These are phyloP conservation scores for Lutjanus argentimaculatus DNA, from an alignment of 2,797 vertebrate genomes.

Conservation along the genomic window DNA sequence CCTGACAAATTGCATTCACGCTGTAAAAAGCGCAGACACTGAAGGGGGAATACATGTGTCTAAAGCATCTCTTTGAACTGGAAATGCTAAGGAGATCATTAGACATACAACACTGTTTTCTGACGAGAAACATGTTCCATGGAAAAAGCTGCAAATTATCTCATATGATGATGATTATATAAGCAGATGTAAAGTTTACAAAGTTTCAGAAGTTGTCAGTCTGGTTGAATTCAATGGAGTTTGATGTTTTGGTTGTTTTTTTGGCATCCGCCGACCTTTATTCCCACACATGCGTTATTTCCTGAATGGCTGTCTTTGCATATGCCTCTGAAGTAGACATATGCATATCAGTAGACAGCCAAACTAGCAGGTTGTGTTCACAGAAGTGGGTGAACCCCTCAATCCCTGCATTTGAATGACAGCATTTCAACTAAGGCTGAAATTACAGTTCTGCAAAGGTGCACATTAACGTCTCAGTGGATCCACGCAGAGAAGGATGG, in stretches of 20 bases:
- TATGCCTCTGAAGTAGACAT: constrained; percentile 28
- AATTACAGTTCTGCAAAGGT: constrained; percentile 57
- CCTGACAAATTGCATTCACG: constrained; percentile 81
- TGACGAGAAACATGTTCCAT: constrained; percentile 50
- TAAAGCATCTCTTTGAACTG: constrained; percentile 76
- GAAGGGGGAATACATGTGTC: constrained; percentile 74
- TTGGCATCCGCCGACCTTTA: constrained; percentile 1
- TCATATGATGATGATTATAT: constrained; percentile 23
- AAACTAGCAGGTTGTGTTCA: constrained; percentile 45
- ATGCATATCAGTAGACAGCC: constrained; percentile 49
- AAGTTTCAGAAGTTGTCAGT: constrained; percentile 47
- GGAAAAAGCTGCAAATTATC: constrained; percentile 59
- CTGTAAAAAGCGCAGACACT: constrained; percentile 64
- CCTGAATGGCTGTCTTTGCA: constrained; percentile 12
- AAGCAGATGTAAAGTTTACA: constrained; percentile 49
- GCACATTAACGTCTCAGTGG: constrained; percentile 52
- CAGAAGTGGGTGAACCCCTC: constrained; percentile 57
- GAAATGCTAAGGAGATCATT: constrained; percentile 70
- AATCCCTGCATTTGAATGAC: constrained; percentile 53
- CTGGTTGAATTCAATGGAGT: constrained; percentile 8
- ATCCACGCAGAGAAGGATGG: constrained; percentile 36
- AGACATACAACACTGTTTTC: constrained; percentile 72
- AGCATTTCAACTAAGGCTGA: constrained; percentile 56
- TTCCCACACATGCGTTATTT: constrained; percentile 1
- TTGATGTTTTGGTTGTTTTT: constrained; percentile 15